Percentiles rank a stretch among this genome's conserved stretches.
phyloP scores from a whole-genome alignment of 1,140 invertebrate genomes.

The Diabrotica undecimpunctata region DNA sequence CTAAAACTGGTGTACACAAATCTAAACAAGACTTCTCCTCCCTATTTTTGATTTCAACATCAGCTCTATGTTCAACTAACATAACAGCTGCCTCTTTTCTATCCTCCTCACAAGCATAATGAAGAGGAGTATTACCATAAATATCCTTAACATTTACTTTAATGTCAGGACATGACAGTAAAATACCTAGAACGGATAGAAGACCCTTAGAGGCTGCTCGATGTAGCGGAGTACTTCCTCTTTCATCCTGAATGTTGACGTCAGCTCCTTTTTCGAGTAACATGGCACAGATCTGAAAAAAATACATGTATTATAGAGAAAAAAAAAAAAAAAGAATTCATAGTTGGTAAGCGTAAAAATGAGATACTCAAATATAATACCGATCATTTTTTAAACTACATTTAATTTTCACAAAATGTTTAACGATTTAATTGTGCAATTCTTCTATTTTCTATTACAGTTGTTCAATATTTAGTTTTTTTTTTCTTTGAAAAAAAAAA shows the following conservation, averaged over 20 bases:
- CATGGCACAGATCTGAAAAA: slow-evolving; percentile 58
- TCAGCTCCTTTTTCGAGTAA: slow-evolving; percentile 71
- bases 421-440: too few relatives aligned
- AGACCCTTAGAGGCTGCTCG: slow-evolving; percentile 80
- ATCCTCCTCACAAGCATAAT: slow-evolving; percentile 83
- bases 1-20: slow-evolving; percentile 50
- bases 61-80: slow-evolving; percentile 66
- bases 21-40: slow-evolving; percentile 70
- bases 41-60: slow-evolving; percentile 62
- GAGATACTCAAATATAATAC: too few relatives aligned
- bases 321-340: not conserved
- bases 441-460: too few relatives aligned
- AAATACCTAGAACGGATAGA: slow-evolving; percentile 63
- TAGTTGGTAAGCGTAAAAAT: too few relatives aligned
- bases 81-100: slow-evolving; percentile 64
- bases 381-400: too few relatives aligned
- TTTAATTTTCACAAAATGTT: too few relatives aligned
- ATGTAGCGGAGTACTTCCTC: slow-evolving; percentile 79
- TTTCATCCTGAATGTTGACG: slow-evolving; percentile 69
- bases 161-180: slow-evolving; percentile 56
- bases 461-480: too few relatives aligned
- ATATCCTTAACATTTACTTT: slow-evolving; percentile 56
- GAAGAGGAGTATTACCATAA: slow-evolving; percentile 71
- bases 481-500: too few relatives aligned
- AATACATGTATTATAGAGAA: not conserved